Percentiles rank a stretch among this genome's conserved stretches.
Evolutionary conservation across 1,140 invertebrate genomes (phyloP).

Genomic region (Drosophila lini): DNA sequence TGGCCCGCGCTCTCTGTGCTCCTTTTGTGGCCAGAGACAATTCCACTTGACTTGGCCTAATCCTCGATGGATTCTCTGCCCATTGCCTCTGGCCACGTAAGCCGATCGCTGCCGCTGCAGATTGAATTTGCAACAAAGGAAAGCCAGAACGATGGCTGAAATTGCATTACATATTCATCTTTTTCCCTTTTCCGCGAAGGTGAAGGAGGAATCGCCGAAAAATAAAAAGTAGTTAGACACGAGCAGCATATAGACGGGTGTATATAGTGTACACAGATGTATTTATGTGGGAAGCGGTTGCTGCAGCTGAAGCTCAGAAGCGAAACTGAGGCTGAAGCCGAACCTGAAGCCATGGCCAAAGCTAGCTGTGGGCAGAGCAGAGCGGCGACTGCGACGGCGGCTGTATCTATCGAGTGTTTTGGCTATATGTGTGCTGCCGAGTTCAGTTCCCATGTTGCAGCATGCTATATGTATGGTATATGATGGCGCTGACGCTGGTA

Average conservation of each 20-base stretch:
- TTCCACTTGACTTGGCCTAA: constrained; percentile 59
- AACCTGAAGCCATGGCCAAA: constrained; percentile 39
- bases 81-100: constrained; percentile 59
- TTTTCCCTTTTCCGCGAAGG: constrained; percentile 13
- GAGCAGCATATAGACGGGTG: constrained; percentile 15
- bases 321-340: constrained; percentile 61
- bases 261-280: constrained; percentile 17
- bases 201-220: constrained; percentile 27
- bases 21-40: constrained; percentile 16
- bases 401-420: constrained; percentile 80
- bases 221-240: constrained; percentile 24
- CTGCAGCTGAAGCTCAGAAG: constrained; percentile 70
- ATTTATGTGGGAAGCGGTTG: constrained; percentile 54
- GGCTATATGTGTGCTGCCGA: constrained; percentile 77
- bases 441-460: constrained; percentile 55
- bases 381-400: constrained; percentile 39
- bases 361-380: constrained; percentile 40
- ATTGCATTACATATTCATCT: constrained; percentile 67
- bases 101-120: constrained; percentile 38
- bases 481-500: constrained; percentile 46
- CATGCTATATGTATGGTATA: constrained; percentile 55
- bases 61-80: constrained; percentile 52
- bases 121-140: constrained; percentile 77
- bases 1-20: background rate
- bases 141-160: constrained; percentile 35